phyloP scores from a whole-genome alignment of 2,888 invertebrate species.

The Agrilus cyanescens region DNA sequence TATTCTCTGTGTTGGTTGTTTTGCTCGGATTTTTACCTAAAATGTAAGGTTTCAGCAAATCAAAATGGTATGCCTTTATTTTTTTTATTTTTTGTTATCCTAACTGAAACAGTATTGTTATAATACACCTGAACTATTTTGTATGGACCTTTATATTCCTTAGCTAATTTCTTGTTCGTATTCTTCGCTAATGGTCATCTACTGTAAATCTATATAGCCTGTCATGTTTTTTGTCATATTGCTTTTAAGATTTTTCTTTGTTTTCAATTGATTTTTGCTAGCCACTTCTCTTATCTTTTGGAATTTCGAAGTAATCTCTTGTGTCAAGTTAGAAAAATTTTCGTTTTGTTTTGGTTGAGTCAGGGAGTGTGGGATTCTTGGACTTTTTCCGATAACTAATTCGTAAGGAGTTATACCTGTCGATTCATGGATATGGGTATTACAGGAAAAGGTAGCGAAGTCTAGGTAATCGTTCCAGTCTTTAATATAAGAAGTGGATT shows the following conservation, averaged over 20 bases:
- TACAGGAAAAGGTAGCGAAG: neutral
- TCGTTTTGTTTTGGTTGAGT: slow-evolving; percentile 4
- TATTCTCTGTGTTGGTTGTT: neutral
- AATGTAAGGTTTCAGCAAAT: slow-evolving; percentile 8
- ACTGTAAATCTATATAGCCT: slow-evolving; percentile 2
- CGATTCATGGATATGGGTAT: slow-evolving; percentile 7
- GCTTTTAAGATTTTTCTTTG: slow-evolving; percentile 6
- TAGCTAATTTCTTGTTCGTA: slow-evolving; percentile 6
- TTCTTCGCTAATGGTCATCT: slow-evolving; percentile 6
- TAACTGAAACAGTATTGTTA: slow-evolving; percentile 6
- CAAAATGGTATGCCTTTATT: slow-evolving; percentile 5
- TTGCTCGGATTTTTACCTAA: neutral
- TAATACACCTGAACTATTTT: slow-evolving; percentile 7
- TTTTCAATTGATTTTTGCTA: slow-evolving; percentile 7
- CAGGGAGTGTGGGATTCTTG: slow-evolving; percentile 7
- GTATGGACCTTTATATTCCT: slow-evolving; percentile 7
- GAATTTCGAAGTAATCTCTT: slow-evolving; percentile 6
- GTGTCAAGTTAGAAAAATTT: slow-evolving; percentile 5
- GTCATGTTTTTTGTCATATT: slow-evolving; percentile 10
- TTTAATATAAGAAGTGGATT: no score
- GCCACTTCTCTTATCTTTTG: slow-evolving; percentile 5
- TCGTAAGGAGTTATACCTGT: slow-evolving; percentile 11
- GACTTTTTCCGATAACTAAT: slow-evolving; percentile 10
- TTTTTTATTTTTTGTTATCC: slow-evolving; percentile 5
- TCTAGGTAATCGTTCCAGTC: slow-evolving; percentile 3